Conservation (phyloP, 2,888 invertebrate species). For the Amiota minor region DNA sequence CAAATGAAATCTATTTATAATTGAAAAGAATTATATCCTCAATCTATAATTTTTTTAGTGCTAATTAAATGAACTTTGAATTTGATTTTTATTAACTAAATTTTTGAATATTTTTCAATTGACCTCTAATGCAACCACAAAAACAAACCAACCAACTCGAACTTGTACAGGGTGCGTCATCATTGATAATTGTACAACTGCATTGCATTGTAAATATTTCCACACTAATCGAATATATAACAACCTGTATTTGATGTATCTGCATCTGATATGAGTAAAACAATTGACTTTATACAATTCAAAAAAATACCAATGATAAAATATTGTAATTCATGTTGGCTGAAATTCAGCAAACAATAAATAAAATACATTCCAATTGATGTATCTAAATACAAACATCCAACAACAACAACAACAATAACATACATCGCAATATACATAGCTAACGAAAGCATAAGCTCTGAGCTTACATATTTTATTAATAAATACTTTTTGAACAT, state of each 20-base stretch:
- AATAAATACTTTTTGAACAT: slow-evolving; percentile 5
- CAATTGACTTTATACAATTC: background rate
- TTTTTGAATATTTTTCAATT: background rate
- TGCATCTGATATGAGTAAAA: background rate
- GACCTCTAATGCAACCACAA: slow-evolving; percentile 21
- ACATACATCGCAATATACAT: background rate
- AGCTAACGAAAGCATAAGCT: slow-evolving; percentile 8
- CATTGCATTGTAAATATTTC: no score
- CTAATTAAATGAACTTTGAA: background rate
- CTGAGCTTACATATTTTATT: slow-evolving; percentile 12
- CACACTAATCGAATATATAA: no score
- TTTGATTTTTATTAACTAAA: background rate
- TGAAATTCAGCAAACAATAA: background rate
- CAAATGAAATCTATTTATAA: no score
- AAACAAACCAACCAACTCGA: background rate
- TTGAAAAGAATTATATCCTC: no score
- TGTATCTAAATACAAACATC: no score
- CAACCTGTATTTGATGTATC: no score
- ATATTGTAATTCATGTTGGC: background rate
- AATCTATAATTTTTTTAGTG: no score
- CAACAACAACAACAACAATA: no score
- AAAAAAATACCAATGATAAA: background rate
- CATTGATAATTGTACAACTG: no score
- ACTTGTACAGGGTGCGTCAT: no score
- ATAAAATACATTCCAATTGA: background rate